Evolutionary conservation across 92 coral and sea anemone species (phyloP).

Genomic region (Meandrina meandrites): DNA sequence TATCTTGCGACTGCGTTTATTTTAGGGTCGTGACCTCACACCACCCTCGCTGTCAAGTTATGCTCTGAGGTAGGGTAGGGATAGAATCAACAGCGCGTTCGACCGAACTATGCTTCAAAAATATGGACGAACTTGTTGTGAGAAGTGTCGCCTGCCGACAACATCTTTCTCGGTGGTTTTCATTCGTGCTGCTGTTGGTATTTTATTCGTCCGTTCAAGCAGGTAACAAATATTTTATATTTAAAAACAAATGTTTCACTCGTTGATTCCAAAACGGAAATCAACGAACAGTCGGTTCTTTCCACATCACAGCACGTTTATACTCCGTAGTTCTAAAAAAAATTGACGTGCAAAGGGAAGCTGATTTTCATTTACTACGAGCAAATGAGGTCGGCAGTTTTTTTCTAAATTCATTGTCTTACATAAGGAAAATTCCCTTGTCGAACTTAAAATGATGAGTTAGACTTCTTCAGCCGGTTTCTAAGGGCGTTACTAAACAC

Average conservation of each 20-base stretch:
- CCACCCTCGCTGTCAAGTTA: conserved; percentile 10
- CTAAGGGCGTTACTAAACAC: no score
- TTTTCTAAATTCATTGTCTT: neutral
- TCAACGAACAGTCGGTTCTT: neutral
- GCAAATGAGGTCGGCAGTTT: no score
- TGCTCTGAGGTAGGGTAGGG: conserved; percentile 19
- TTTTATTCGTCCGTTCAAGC: neutral
- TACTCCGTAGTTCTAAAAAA: no score
- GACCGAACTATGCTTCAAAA: conserved; percentile 6
- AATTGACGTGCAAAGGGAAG: neutral
- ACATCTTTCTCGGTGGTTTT: neutral
- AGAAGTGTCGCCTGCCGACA: neutral
- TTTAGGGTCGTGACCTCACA: conserved; percentile 19
- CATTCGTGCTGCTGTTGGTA: neutral
- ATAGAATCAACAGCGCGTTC: neutral
- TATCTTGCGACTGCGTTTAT: neutral
- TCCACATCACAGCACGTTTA: no score
- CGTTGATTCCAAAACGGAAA: conserved; percentile 3
- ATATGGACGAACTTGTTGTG: conserved; percentile 26
- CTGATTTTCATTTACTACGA: neutral
- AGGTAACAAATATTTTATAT: conserved; percentile 11
- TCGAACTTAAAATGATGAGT: neutral
- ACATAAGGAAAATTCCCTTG: no score
- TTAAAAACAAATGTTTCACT: neutral
- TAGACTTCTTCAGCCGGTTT: neutral